phyloP scores from a whole-genome alignment of 35 echinoderm and acorn worm genomes.

The Nesometra sesokonis region DNA sequence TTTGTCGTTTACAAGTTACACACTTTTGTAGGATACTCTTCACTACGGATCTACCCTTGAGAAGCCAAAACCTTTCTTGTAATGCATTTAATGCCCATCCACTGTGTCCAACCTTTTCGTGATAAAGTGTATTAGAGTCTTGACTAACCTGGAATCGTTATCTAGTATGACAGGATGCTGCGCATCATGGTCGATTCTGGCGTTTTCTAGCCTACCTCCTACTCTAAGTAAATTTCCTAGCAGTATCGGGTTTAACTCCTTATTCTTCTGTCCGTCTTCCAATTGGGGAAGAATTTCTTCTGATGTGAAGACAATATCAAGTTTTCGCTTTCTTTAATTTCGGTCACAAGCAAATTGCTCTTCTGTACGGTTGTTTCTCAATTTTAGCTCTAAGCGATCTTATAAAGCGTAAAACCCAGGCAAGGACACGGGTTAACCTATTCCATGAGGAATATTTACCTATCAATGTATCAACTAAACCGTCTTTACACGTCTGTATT shows the following conservation, averaged over 20 bases:
- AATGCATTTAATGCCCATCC: conserved; percentile 9
- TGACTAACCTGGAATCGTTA: not conserved
- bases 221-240: conserved; percentile 14
- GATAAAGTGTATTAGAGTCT: conserved; percentile 2
- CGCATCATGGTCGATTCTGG: too few species aligned
- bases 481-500: not conserved
- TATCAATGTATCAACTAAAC: not conserved
- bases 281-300: not conserved
- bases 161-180: not conserved
- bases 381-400: not conserved
- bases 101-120: conserved; percentile 13
- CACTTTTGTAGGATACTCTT: not conserved
- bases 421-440: conserved; percentile 1
- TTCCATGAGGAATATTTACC: conserved; percentile 30
- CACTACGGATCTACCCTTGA: conserved; percentile 19
- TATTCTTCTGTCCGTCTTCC: not conserved
- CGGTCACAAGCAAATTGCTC: not conserved
- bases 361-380: not conserved
- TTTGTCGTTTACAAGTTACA: not conserved
- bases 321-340: not conserved
- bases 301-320: not conserved
- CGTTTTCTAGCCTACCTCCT: not conserved
- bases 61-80: conserved; percentile 20
- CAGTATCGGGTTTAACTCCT: not conserved
- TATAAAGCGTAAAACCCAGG: conserved; percentile 23